phyloP scores from a whole-genome alignment of 2,888 invertebrate genomes.

The Adineta ricciae region DNA sequence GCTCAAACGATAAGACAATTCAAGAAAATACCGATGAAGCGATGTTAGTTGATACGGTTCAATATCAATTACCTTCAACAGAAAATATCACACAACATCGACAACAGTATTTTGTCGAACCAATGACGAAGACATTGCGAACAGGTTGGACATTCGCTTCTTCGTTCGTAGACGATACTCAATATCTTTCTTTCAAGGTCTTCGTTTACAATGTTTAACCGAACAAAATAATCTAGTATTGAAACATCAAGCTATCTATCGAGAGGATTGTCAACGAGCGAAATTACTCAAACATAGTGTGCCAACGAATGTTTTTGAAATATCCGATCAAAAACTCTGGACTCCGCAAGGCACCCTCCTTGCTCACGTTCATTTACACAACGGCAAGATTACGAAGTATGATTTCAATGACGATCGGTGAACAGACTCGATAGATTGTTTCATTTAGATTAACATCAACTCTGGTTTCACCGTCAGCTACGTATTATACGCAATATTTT shows the following conservation, averaged over 20 bases:
- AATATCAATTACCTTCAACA: slow-evolving; percentile 6
- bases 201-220: slow-evolving; percentile 9
- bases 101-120: neutral
- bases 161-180: too few species aligned
- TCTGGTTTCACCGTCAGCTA: neutral
- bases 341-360: slow-evolving; percentile 10
- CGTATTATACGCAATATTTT: slow-evolving; percentile 11
- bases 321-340: neutral
- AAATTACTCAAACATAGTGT: neutral
- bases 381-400: neutral
- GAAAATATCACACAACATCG: neutral
- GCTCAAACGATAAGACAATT: neutral
- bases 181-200: neutral
- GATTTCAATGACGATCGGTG: too few species aligned
- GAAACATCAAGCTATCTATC: slow-evolving; percentile 10
- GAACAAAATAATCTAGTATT: neutral
- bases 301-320: neutral
- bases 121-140: neutral
- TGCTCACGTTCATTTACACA: slow-evolving; percentile 13
- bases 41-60: neutral
- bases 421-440: neutral
- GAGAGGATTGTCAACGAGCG: slow-evolving; percentile 13
- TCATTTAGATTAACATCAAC: neutral
- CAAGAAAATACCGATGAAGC: neutral
- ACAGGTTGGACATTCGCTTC: neutral